Evolutionary conservation across 2,113 vertebrate species (phyloP).

Genomic region (Chlamydotis undulata): DNA sequence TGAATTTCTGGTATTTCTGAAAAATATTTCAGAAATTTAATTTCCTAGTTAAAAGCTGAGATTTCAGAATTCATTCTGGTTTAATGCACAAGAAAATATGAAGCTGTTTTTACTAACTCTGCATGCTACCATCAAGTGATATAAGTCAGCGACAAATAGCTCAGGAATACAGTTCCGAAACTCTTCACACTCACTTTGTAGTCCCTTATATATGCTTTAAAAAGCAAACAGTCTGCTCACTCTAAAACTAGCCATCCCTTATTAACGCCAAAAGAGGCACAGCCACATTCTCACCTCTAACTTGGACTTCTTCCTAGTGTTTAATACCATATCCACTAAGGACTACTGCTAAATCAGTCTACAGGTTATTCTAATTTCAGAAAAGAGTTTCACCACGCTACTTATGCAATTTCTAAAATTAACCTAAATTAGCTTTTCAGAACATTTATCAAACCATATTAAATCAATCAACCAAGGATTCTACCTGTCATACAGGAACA

Average conservation of each 20-base stretch:
- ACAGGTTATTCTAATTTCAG: not conserved
- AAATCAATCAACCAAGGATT: not conserved
- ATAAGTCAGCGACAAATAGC: not conserved
- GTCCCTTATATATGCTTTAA: not conserved
- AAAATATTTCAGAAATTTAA: not conserved
- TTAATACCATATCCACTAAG: not conserved
- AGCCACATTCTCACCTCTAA: not conserved
- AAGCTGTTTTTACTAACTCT: not conserved
- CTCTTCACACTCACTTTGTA: not conserved
- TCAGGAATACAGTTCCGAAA: not conserved
- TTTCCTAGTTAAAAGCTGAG: not conserved
- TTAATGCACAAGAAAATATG: not conserved
- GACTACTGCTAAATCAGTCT: not conserved
- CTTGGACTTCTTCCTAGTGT: not conserved
- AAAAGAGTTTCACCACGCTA: not conserved
- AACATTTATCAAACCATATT: not conserved
- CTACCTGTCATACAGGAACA: too few species aligned
- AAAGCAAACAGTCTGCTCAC: not conserved
- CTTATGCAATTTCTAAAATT: not conserved
- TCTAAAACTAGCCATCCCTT: not conserved
- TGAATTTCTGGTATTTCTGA: not conserved
- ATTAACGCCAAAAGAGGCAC: not conserved
- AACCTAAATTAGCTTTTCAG: not conserved
- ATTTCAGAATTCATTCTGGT: not conserved
- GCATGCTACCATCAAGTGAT: too few species aligned